Percentiles rank a stretch among this genome's conserved stretches.
These are phyloP conservation scores for Venusia cambrica DNA, from an alignment of 2,888 invertebrate genomes.

Conservation along the genomic window DNA sequence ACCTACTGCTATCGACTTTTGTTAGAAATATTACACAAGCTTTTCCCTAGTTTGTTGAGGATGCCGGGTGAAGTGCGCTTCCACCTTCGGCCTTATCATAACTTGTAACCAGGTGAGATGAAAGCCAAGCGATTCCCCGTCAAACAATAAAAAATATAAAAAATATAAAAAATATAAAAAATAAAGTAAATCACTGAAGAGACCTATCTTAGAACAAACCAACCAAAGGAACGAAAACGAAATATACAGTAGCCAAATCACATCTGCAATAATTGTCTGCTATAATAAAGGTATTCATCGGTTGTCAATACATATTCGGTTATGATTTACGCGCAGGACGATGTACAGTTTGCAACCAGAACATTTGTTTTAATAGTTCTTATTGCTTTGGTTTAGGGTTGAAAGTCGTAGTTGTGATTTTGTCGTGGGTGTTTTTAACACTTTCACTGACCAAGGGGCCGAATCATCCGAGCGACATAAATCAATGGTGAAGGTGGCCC, in stretches of 20 bases:
- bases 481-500: conserved; percentile 58
- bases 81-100: too few relatives aligned
- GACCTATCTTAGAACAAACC: not conserved
- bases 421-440: conserved; percentile 43
- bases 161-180: too few relatives aligned
- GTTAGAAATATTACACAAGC: too few relatives aligned
- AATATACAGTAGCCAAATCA: conserved; percentile 21
- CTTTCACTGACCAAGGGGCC: conserved; percentile 53
- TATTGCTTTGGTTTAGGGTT: conserved; percentile 19
- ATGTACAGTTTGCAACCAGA: conserved; percentile 12
- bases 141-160: too few relatives aligned
- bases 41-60: too few relatives aligned
- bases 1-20: too few relatives aligned
- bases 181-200: too few relatives aligned
- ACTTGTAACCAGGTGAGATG: too few relatives aligned
- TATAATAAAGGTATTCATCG: conserved; percentile 63
- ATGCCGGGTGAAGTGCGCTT: too few relatives aligned
- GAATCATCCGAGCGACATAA: conserved; percentile 56
- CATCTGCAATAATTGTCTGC: conserved; percentile 47
- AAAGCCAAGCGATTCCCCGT: too few relatives aligned
- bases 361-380: conserved; percentile 10
- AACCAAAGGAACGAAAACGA: not conserved
- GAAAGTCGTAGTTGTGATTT: conserved; percentile 12
- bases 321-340: conserved; percentile 65
- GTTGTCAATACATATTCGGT: conserved; percentile 68